Evolutionary conservation across 2,113 vertebrate species (phyloP).

Genomic region (Tilapia sparmanii): DNA sequence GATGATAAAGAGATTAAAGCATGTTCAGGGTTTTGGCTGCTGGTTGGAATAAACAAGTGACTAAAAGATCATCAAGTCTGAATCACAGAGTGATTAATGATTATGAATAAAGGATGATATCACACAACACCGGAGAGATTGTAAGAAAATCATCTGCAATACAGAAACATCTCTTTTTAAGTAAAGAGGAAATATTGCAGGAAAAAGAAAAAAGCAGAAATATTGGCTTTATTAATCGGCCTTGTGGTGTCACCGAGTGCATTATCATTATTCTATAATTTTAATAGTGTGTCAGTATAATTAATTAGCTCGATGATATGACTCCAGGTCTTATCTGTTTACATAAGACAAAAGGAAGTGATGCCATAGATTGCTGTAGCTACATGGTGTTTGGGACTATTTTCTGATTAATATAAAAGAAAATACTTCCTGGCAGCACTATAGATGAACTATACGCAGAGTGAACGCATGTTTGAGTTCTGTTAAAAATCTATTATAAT

Average conservation of each 20-base stretch:
- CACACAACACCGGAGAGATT: not conserved
- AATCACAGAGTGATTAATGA: not conserved
- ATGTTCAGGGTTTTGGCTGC: not conserved
- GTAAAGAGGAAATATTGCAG: not conserved
- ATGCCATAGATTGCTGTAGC: not conserved
- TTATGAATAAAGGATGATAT: not conserved
- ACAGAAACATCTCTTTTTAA: not conserved
- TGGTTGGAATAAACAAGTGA: not conserved
- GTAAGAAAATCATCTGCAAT: not conserved
- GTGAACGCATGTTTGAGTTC: not conserved
- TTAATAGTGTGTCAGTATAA: not conserved
- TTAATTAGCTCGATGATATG: not conserved
- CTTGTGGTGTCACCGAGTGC: not conserved
- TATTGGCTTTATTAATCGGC: not conserved
- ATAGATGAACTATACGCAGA: not conserved
- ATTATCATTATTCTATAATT: not conserved
- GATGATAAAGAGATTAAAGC: not conserved
- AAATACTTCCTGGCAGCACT: not conserved
- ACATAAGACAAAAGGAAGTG: not conserved
- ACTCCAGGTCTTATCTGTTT: not conserved
- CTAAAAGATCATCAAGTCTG: not conserved
- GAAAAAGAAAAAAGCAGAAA: not conserved
- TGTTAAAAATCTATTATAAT: not conserved
- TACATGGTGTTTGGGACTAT: not conserved
- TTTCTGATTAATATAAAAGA: not conserved